Evolutionary conservation across 2,113 vertebrate species (phyloP).

Genomic region (Rutilus rutilus): DNA sequence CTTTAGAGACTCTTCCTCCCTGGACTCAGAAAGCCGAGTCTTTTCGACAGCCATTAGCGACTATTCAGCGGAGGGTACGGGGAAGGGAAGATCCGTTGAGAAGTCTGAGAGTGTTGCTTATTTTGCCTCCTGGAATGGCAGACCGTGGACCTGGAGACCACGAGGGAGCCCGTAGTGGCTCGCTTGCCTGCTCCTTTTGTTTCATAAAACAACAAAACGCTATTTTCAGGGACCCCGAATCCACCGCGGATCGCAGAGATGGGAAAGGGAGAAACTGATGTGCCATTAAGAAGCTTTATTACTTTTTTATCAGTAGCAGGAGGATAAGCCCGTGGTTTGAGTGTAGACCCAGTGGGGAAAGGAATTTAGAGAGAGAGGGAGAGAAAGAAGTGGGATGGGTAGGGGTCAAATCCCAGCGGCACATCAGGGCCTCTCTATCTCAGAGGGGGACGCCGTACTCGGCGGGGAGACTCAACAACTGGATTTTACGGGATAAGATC

Average conservation of each 20-base stretch:
- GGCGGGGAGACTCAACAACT: slow-evolving; percentile 3
- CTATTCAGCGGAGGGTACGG: not conserved
- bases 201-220: slow-evolving; percentile 68
- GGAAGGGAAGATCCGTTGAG: not conserved
- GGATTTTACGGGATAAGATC: slow-evolving; percentile 39
- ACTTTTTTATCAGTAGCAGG: slow-evolving; percentile 78
- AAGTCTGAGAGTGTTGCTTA: slow-evolving; percentile 35
- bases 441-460: not conserved
- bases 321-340: slow-evolving; percentile 61
- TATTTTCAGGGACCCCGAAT: slow-evolving; percentile 70
- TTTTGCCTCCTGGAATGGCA: not conserved
- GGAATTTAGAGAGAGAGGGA: slow-evolving; percentile 46
- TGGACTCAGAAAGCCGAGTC: not conserved
- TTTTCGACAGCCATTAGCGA: slow-evolving; percentile 27
- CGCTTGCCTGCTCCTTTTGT: slow-evolving; percentile 61
- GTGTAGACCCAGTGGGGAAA: slow-evolving; percentile 29
- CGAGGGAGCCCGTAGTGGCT: slow-evolving; percentile 11
- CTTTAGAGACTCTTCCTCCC: not conserved
- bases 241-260: slow-evolving; percentile 61
- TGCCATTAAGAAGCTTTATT: slow-evolving; percentile 76
- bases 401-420: slow-evolving; percentile 44
- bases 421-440: not conserved
- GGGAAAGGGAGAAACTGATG: slow-evolving; percentile 68
- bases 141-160: slow-evolving; percentile 11
- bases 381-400: slow-evolving; percentile 48